These are phyloP conservation scores for Pseudochirops corinnae DNA, from an alignment of 2,797 vertebrate species.

Conservation along the genomic window DNA sequence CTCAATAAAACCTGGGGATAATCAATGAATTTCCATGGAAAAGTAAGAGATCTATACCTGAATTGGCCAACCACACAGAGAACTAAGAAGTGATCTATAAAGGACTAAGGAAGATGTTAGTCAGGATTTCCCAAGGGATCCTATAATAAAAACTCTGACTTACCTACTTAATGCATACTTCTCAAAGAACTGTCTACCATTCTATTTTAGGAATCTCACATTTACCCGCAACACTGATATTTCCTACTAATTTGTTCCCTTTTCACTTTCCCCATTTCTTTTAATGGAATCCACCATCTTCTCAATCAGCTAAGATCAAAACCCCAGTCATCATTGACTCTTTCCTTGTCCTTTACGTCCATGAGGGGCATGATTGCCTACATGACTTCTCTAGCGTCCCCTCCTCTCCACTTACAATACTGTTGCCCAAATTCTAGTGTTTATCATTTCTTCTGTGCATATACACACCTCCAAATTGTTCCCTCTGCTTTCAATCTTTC, in stretches of 20 bases:
- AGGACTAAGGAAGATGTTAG: slow-evolving; percentile 39
- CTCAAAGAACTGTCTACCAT: slow-evolving; percentile 39
- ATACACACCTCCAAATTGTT: background rate
- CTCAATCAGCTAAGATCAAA: background rate
- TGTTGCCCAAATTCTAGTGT: background rate
- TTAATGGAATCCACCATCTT: background rate
- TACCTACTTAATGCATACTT: slow-evolving; percentile 65
- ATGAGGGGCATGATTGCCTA: background rate
- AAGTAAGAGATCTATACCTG: background rate
- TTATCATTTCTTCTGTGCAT: background rate
- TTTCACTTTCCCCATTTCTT: background rate
- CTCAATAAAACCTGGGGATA: background rate
- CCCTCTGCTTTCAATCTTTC: background rate
- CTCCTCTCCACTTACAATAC: background rate
- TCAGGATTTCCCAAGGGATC: slow-evolving; percentile 56
- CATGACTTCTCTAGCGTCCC: background rate
- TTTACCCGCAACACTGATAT: slow-evolving; percentile 46
- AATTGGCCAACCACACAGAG: slow-evolving; percentile 12
- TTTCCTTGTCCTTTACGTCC: background rate
- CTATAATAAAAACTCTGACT: slow-evolving; percentile 56
- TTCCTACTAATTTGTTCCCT: background rate
- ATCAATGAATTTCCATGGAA: background rate
- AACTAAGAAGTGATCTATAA: slow-evolving; percentile 40
- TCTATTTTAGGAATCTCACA: slow-evolving; percentile 67
- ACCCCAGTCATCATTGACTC: background rate